These are phyloP conservation scores for Pipistrellus nathusii DNA, from an alignment of 2,797 vertebrate genomes.

Conservation along the genomic window DNA sequence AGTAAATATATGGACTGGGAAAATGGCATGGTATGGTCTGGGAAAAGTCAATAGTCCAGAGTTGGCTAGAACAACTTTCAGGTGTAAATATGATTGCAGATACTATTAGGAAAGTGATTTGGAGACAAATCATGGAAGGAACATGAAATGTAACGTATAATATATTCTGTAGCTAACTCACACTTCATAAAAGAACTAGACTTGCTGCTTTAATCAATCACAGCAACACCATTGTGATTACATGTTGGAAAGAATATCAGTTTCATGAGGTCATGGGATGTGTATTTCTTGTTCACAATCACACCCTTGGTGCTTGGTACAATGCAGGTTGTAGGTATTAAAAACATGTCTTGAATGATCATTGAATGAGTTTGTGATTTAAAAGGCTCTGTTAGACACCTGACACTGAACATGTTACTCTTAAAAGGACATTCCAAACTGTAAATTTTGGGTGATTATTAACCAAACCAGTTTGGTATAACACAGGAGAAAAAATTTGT, in stretches of 20 bases:
- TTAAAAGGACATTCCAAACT: background rate
- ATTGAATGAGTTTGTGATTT: background rate
- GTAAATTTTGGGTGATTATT: background rate
- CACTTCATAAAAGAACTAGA: background rate
- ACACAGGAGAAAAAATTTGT: background rate
- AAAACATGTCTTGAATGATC: background rate
- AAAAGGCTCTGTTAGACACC: background rate
- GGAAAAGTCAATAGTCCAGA: background rate
- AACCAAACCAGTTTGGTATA: background rate
- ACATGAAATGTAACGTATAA: background rate
- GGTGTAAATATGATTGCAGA: background rate
- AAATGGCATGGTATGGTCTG: background rate
- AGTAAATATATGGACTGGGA: background rate
- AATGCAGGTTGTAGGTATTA: background rate
- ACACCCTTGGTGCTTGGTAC: background rate
- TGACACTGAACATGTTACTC: background rate
- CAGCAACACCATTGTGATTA: background rate
- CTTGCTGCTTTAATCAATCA: background rate
- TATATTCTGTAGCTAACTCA: background rate
- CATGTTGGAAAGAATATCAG: background rate
- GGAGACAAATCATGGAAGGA: background rate
- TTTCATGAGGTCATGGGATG: background rate
- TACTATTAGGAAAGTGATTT: constrained; percentile 15
- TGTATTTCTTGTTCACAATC: background rate
- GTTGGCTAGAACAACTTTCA: background rate